Base-by-base conservation (phyloP, 2,888 invertebrate genomes). In the Drosophila histrio region DNA sequence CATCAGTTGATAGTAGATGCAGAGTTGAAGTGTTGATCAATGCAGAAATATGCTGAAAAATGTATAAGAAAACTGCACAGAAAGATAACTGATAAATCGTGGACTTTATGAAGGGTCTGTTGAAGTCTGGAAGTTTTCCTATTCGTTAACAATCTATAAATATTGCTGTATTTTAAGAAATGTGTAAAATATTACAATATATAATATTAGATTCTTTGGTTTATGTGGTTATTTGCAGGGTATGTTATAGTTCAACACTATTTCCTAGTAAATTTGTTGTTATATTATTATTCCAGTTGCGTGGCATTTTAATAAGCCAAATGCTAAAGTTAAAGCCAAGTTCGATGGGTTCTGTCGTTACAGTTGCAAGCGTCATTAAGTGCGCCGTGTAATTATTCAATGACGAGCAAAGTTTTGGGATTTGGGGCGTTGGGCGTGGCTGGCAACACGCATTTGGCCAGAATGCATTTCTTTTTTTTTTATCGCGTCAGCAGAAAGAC, bases 321-420 rank as follows among this genome's bases (percentile, higher is more conserved):
- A 76, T 50, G 62, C 53, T 38, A 49, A 36, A 9, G 30, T 54
- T 34, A 24, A 47, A 46, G 56, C 26, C 41, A 61, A 56, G 66
- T 72, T 77, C 67, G 67, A 78, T 34, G 64, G 28, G 19, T 49
- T 59, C 28, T 56, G 60, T 58, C 47, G 65, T 36, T 63, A 70
- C 22, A 69, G 70, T 81, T 76, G 83, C 74, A 72, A 73, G 78
- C 80, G 69, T 81, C 81, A 85, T 88, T 90, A 89, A 90, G 88
- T 89, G 85, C 88, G 78, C 75, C 38, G 19, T 50, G 89, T 86
- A 90, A 90, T 90, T 90, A 89, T 89, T 90, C 89, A 90, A 87
- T 88, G 87, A 81, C 83, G 44, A 46, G 15, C 28, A 66, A 72
- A 76, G 59, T 78, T 78, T 5, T 28, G 26, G 32, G 17, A 4